Conservation (phyloP, 1,140 invertebrate genomes). For the Sminthurinus signatus region DNA sequence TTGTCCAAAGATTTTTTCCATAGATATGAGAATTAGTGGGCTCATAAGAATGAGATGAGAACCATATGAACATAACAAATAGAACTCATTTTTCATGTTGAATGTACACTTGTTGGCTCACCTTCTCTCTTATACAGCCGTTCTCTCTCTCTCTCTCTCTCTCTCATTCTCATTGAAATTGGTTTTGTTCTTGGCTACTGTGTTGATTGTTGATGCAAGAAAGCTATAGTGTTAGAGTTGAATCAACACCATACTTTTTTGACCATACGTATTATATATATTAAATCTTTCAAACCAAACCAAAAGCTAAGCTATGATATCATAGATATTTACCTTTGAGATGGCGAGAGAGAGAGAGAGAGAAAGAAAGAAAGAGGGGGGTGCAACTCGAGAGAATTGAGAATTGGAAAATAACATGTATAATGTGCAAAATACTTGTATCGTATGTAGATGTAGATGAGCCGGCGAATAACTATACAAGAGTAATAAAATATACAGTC, state of each 20-base stretch:
- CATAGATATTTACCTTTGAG: no score
- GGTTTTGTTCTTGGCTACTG: no score
- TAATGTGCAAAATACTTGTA: constrained; percentile 9
- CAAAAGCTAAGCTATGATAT: no score
- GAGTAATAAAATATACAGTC: constrained; percentile 6
- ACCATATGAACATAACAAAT: constrained; percentile 11
- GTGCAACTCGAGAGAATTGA: neutral
- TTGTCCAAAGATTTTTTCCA: constrained; percentile 6
- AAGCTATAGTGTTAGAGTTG: no score
- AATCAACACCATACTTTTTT: no score
- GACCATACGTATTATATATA: no score
- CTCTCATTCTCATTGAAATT: no score
- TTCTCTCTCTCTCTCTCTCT: no score
- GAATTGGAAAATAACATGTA: neutral
- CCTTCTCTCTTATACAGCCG: no score
- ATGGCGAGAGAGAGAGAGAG: neutral
- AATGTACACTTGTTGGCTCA: no score
- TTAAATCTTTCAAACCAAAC: no score
- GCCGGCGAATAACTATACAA: neutral
- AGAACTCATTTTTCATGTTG: neutral
- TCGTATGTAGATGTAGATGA: neutral
- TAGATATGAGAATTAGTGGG: neutral
- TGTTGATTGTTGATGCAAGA: no score
- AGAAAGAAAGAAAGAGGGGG: neutral
- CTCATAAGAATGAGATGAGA: neutral